Base-by-base conservation (phyloP, 2,888 invertebrate genomes). In the Encarsia formosa region DNA sequence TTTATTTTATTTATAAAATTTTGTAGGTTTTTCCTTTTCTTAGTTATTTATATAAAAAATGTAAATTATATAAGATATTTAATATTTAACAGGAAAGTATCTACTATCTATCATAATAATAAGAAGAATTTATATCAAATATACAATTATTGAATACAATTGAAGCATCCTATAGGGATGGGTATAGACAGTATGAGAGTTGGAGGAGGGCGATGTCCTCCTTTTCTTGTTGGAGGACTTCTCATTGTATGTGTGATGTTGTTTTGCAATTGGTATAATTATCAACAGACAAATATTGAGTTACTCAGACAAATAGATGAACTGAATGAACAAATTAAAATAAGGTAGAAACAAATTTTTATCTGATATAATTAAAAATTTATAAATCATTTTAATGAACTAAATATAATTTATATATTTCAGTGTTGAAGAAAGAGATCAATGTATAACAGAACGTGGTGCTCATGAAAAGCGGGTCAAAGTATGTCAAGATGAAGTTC, bases 191-290 rank as follows among this genome's bases (percentile, higher is more conserved):
- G 69, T 39, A 73, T 74, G 73, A 69, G 74, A 60, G 70, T 73
- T 51, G 70, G 70, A 39, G 71, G 71, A 50, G 71, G 72, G 56
- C 64, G 74, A 60, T 74, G 72, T 59, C 71, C 73, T 58, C 68
- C 74, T 40, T 61, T 72, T 51, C 61, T 74, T 32, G 71, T 74
- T n/a, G 70, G 66, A 32, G 68, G 66, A 40, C 66, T 73, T 34
- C 47, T 73, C 4, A 52, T 71, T 15, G 64, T 67, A 15, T 74
- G 71, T 52, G 64, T 74, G 24, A 63, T 74, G 57, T 63, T 74
- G 19, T 61, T 69, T 38, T 73, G 68, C 49, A 73, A 73, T 58
- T 74, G 73, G 73, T 74, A 73, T 73, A 68, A 66, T 18, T 48
- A 71, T 11, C 67, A 73, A 15, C 62, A 73, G 0, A 71, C 73